These are phyloP conservation scores for Pocillopora verrucosa DNA, from an alignment of 64 coral and sea anemone genomes.

Conservation along the genomic window DNA sequence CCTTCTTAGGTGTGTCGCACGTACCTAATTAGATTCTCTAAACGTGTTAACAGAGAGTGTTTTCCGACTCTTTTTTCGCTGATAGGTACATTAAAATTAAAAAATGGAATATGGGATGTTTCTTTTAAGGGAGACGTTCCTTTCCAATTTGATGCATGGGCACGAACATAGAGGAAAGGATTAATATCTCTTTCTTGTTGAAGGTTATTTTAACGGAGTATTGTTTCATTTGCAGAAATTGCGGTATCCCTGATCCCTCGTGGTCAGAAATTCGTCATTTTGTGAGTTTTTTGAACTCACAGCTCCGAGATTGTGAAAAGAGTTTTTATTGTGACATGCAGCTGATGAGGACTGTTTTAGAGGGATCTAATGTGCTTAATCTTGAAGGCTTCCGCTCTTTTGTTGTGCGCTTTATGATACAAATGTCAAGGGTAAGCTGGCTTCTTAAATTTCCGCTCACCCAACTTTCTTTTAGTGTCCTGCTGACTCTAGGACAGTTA, in stretches of 20 bases:
- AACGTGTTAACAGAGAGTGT: no score
- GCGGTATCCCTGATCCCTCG: constrained; percentile 82
- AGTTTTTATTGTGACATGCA: constrained; percentile 61
- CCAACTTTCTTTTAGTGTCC: no score
- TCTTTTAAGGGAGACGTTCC: no score
- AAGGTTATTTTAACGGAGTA: no score
- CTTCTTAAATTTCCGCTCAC: background rate
- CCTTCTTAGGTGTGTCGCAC: constrained; percentile 37
- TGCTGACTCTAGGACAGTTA: background rate
- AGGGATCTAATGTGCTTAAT: background rate
- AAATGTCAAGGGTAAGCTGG: constrained; percentile 85
- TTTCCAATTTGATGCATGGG: no score
- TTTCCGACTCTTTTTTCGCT: no score
- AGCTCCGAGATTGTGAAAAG: constrained; percentile 78
- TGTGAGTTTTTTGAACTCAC: constrained; percentile 81
- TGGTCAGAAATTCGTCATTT: constrained; percentile 90
- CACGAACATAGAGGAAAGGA: no score
- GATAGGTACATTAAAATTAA: no score
- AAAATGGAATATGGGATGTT: no score
- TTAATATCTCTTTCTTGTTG: no score
- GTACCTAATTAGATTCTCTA: background rate
- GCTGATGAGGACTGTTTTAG: background rate
- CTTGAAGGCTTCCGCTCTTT: constrained; percentile 78
- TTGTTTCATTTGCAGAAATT: constrained; percentile 44
- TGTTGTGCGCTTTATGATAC: constrained; percentile 84